A percentile compares a stretch with the other conserved stretches of the same genome.
Conservation (phyloP, 2,888 invertebrate genomes). For the Ptilodon capucinus region DNA sequence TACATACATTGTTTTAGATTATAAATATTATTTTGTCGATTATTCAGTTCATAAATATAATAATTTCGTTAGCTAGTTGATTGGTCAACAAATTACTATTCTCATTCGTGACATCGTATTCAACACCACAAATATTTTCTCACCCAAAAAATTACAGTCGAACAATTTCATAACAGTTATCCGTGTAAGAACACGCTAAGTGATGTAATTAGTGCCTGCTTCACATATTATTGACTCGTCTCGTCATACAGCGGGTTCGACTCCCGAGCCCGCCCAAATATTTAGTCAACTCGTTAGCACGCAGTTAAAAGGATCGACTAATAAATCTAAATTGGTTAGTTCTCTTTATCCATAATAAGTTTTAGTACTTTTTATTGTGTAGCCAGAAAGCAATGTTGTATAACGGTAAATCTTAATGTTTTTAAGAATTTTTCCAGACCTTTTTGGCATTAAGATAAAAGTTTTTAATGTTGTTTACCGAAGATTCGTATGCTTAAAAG, state of each 20-base stretch:
- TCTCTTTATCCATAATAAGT: slow-evolving; percentile 3
- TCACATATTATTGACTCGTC: slow-evolving; percentile 41
- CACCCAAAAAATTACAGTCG: neutral
- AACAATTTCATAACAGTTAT: slow-evolving; percentile 32
- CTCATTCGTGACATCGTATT: slow-evolving; percentile 5
- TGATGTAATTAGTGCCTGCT: slow-evolving; percentile 40
- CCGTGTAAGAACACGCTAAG: slow-evolving; percentile 35
- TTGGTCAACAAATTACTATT: neutral
- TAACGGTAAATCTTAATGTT: neutral
- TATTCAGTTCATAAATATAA: too few relatives aligned
- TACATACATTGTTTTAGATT: too few relatives aligned
- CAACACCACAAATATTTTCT: slow-evolving; percentile 9
- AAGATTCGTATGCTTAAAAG: neutral
- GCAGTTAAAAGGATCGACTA: slow-evolving; percentile 14
- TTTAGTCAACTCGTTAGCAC: slow-evolving; percentile 26
- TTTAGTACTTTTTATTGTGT: neutral
- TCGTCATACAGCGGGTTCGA: slow-evolving; percentile 23
- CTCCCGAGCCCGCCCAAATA: slow-evolving; percentile 30
- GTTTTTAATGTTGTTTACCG: neutral
- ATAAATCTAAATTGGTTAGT: slow-evolving; percentile 4
- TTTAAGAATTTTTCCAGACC: neutral
- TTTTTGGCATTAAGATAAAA: neutral
- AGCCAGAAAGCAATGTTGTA: neutral
- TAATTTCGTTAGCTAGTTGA: neutral
- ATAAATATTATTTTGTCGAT: too few relatives aligned